A percentile compares a stretch with the other conserved stretches of the same genome.
These are phyloP conservation scores for Rhagium mordax DNA, from an alignment of 2,888 invertebrate species.

Conservation along the genomic window DNA sequence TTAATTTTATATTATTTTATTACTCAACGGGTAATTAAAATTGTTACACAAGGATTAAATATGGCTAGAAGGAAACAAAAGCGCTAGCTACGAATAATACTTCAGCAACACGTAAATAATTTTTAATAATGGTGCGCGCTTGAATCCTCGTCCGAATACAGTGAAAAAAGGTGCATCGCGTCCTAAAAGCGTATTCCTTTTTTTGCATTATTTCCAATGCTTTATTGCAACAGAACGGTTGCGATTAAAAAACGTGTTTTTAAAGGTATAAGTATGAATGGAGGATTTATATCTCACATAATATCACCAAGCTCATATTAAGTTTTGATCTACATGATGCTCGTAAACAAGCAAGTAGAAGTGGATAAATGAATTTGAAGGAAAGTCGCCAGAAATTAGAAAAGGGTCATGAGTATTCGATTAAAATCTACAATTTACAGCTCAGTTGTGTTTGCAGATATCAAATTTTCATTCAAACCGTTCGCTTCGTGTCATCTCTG, in stretches of 20 bases:
- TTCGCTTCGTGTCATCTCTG: no score
- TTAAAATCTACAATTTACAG: no score
- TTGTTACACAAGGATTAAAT: slow-evolving; percentile 39
- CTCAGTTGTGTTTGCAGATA: no score
- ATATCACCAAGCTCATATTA: no score
- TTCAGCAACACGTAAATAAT: slow-evolving; percentile 5
- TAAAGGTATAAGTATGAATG: background rate
- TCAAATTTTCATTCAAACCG: no score
- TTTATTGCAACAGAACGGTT: background rate
- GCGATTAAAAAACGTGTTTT: background rate
- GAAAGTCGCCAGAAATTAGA: no score
- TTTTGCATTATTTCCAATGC: background rate
- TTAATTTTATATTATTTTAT: background rate
- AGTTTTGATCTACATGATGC: no score
- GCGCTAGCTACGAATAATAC: slow-evolving; percentile 14
- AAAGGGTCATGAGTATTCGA: no score
- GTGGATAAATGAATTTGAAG: no score
- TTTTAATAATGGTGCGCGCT: slow-evolving; percentile 5
- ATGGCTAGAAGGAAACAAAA: slow-evolving; percentile 33
- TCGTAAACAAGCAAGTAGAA: no score
- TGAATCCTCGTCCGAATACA: background rate
- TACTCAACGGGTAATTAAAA: slow-evolving; percentile 43
- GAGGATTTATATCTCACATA: no score
- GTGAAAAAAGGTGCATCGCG: background rate
- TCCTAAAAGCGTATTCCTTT: background rate